These are phyloP conservation scores for Microcebus ravelobensis DNA, from an alignment of 2,113 vertebrate species.

Conservation along the genomic window DNA sequence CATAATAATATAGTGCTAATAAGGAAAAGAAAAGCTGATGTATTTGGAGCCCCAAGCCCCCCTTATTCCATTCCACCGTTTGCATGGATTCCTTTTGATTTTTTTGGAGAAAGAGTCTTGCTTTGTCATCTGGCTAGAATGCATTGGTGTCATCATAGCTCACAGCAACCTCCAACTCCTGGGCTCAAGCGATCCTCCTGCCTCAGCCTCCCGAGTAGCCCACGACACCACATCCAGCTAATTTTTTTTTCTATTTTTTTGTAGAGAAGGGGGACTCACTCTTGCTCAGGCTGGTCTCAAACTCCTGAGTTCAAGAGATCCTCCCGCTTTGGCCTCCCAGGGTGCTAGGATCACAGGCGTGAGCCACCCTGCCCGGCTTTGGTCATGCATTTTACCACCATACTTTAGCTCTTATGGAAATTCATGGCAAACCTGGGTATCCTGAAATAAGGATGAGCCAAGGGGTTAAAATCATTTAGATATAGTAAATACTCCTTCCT, in stretches of 20 bases:
- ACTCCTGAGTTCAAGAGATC: no score
- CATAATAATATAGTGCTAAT: neutral
- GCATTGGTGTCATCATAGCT: neutral
- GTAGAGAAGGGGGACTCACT: no score
- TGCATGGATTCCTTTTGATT: neutral
- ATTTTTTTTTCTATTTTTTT: no score
- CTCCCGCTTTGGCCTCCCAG: neutral
- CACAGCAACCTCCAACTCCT: neutral
- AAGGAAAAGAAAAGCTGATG: neutral
- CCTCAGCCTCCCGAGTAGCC: no score
- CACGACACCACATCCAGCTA: no score
- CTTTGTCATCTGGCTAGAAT: neutral
- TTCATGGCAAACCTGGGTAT: neutral
- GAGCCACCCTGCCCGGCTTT: neutral
- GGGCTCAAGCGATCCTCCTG: no score
- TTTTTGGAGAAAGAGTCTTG: neutral
- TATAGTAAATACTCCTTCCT: neutral
- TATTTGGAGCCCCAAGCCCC: neutral
- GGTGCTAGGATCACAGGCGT: neutral
- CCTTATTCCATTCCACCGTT: neutral
- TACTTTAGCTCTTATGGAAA: neutral
- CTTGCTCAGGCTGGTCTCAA: no score
- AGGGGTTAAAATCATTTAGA: neutral
- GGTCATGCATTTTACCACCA: no score
- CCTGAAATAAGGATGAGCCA: neutral